These are phyloP conservation scores for Myzus persicae DNA, from an alignment of 1,140 invertebrate species.

Conservation along the genomic window DNA sequence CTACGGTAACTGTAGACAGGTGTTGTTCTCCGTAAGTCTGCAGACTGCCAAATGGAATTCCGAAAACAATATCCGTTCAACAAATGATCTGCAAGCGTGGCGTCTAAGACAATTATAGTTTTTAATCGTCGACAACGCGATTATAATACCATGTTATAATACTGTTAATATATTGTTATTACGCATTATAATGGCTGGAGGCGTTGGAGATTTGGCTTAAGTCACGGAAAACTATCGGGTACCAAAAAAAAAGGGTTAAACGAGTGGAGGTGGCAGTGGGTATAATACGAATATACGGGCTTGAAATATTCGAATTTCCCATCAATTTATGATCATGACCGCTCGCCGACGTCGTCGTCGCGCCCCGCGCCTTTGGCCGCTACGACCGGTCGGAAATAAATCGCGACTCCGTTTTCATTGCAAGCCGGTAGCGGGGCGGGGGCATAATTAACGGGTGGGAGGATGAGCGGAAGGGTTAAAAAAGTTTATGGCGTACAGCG, in stretches of 20 bases:
- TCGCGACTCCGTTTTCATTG: not conserved
- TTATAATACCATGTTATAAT: not conserved
- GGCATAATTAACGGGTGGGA: not conserved
- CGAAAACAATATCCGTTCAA: too few relatives aligned
- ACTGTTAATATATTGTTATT: not conserved
- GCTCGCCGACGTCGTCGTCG: not conserved
- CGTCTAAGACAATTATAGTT: too few relatives aligned
- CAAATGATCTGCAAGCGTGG: too few relatives aligned
- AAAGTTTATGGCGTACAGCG: conserved; percentile 13
- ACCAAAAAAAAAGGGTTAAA: not conserved
- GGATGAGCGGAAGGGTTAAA: not conserved
- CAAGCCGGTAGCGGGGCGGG: not conserved
- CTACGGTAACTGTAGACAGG: too few relatives aligned
- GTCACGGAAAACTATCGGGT: not conserved
- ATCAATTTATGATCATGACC: not conserved
- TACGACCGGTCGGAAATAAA: not conserved
- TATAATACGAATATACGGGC: not conserved
- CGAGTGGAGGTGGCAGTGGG: not conserved
- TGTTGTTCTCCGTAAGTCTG: too few relatives aligned
- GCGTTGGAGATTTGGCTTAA: not conserved
- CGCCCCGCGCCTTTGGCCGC: not conserved
- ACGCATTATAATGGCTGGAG: not conserved
- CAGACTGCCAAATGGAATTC: too few relatives aligned
- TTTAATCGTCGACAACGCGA: too few relatives aligned
- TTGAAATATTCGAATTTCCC: conserved; percentile 26